Conservation (phyloP, 2,888 invertebrate genomes). For the Syrphus vitripennis region DNA sequence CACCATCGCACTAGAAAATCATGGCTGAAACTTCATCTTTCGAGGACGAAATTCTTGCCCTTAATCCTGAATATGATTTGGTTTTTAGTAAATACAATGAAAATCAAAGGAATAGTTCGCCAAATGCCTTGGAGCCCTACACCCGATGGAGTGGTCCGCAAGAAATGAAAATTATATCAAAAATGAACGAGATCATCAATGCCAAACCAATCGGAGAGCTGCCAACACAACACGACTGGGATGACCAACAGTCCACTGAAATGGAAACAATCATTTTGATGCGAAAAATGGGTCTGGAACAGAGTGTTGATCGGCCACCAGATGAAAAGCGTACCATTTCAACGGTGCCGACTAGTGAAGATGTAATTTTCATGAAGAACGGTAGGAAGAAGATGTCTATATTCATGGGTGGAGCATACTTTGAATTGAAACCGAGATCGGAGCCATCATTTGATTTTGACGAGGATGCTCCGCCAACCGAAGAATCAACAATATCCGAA, state of each 20-base stretch:
- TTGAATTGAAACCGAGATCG: conserved; percentile 42
- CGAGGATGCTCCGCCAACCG: not conserved
- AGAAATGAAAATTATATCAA: conserved; percentile 75
- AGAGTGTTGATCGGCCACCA: conserved; percentile 73
- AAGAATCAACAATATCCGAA: conserved; percentile 25
- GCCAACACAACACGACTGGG: conserved; percentile 76
- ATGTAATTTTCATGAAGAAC: conserved; percentile 73
- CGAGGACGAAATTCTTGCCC: conserved; percentile 77
- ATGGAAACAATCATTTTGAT: conserved; percentile 77
- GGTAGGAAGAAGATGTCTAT: conserved; percentile 74
- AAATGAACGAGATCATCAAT: conserved; percentile 75
- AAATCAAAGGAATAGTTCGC: conserved; percentile 14
- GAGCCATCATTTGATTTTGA: conserved; percentile 12
- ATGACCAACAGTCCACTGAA: conserved; percentile 75
- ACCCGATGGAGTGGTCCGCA: conserved; percentile 16
- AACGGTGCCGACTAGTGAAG: conserved; percentile 69
- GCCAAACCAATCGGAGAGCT: conserved; percentile 76
- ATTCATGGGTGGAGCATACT: conserved; percentile 74
- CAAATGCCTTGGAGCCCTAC: conserved; percentile 49
- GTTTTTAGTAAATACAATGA: conserved; percentile 73
- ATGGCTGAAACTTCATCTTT: conserved; percentile 70
- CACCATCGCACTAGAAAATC: not conserved
- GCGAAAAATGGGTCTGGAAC: conserved; percentile 75
- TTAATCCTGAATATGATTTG: conserved; percentile 76
- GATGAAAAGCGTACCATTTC: conserved; percentile 71